Base-by-base conservation (phyloP, 2,113 vertebrate species). In the Labeo rohita region DNA sequence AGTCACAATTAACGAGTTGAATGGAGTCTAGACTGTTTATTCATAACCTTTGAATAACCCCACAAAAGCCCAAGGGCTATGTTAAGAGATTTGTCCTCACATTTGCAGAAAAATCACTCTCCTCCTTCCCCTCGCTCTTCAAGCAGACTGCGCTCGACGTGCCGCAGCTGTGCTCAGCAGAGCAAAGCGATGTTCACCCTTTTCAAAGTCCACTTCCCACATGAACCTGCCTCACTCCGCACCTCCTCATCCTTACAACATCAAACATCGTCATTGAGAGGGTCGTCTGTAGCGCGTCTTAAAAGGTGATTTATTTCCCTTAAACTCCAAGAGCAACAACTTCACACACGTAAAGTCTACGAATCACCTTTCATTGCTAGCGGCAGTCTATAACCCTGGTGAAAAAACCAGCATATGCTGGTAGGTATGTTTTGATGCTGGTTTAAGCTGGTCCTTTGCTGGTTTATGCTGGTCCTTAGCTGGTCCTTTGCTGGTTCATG, bases 131-230 rank as follows among this genome's bases (percentile, higher is more conserved):
- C 21, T 80, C 56, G n/a, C 80, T 52, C 80, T 82, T 70, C 43
- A 52, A 87, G 80, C 61, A 49, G 86, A 86, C 84, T 79, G 72
- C 54, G 52, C 82, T 85, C 72, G 78, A 87, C 56, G 49, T 86
- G 89, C 73, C 81, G 43, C 86, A 90, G 89, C 90, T 90, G 89
- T 87, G 88, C 47, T 80, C 82, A 86, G 28, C 86, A 83, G 88
- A 90, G 88, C 86, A 82, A 80, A 84, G 81, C 78, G 34, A 85
- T 80, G 88, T 86, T 88, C 86, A 56, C 86, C 50, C 61, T 85
- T 85, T 87, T 88, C 83, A 84, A 79, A 87, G 79, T 87, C 80
- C 83, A 88, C 88, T 83, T 87, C 85, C 88, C 85, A 89, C 90
- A 82, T 70, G 80, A 80, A 68, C 84, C 72, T 77, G 61, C 82